These are phyloP conservation scores for Drosophila peninsularis DNA, from an alignment of 2,888 invertebrate genomes.

Conservation along the genomic window DNA sequence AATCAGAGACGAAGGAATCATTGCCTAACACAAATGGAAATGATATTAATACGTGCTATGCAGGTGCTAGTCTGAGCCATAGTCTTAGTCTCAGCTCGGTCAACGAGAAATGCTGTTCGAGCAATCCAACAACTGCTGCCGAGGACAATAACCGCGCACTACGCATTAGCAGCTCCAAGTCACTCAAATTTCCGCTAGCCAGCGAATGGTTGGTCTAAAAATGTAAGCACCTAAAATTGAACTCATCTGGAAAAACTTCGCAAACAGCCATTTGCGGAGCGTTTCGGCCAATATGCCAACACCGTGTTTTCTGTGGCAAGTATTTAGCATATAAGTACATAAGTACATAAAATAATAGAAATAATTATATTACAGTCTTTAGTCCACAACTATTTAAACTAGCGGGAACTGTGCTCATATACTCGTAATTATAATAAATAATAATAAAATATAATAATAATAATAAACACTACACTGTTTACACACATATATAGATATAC, in stretches of 20 bases:
- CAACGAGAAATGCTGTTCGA: slow-evolving; percentile 50
- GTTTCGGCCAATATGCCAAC: slow-evolving; percentile 14
- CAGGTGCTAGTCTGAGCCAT: slow-evolving; percentile 68
- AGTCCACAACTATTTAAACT: slow-evolving; percentile 42
- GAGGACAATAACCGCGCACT: slow-evolving; percentile 84
- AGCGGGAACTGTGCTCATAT: slow-evolving; percentile 20
- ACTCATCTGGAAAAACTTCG: slow-evolving; percentile 27
- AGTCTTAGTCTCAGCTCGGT: slow-evolving; percentile 71
- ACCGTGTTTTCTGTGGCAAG: slow-evolving; percentile 27
- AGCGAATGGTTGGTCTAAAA: slow-evolving; percentile 85
- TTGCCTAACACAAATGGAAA: slow-evolving; percentile 44
- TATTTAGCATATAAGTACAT: slow-evolving; percentile 37
- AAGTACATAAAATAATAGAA: slow-evolving; percentile 6
- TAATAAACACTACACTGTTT: too few relatives aligned
- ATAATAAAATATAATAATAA: too few relatives aligned
- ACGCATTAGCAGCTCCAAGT: slow-evolving; percentile 83
- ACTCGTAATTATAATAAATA: slow-evolving; percentile 1
- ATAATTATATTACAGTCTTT: slow-evolving; percentile 25
- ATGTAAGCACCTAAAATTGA: neutral
- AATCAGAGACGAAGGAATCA: slow-evolving; percentile 4
- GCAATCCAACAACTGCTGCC: slow-evolving; percentile 68
- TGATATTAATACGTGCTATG: slow-evolving; percentile 56
- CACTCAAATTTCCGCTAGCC: slow-evolving; percentile 83
- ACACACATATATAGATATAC: too few relatives aligned
- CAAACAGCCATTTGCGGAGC: slow-evolving; percentile 61